A percentile compares a stretch with the other conserved stretches of the same genome.
Evolutionary conservation across 2,888 invertebrate genomes (phyloP).

Genomic region (Stramonita haemastoma): DNA sequence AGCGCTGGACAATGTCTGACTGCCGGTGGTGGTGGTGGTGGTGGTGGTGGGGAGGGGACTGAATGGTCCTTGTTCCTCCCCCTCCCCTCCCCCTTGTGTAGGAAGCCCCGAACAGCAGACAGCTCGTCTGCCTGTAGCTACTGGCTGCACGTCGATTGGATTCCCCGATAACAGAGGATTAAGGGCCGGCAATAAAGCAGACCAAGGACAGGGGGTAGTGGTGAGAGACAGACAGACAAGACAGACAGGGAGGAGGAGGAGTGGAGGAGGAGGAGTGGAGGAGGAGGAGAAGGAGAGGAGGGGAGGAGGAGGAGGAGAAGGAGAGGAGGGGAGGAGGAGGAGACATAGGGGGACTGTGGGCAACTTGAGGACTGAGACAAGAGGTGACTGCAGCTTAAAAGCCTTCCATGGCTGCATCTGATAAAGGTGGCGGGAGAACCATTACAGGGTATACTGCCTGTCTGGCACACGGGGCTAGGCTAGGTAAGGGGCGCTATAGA

Average conservation of each 20-base stretch:
- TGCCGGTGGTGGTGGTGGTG: no score
- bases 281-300: no score
- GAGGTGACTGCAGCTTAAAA: not conserved
- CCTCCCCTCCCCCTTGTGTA: no score
- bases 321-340: not conserved
- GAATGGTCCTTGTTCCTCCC: no score
- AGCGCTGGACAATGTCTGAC: no score
- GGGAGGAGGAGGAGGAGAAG: not conserved
- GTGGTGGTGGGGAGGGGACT: no score
- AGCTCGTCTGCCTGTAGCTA: not conserved
- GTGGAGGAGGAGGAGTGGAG: no score
- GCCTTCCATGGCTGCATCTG: conserved; percentile 33
- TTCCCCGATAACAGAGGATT: conserved; percentile 12
- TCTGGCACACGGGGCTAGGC: conserved; percentile 6
- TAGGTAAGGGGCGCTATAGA: no score
- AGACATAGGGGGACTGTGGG: not conserved
- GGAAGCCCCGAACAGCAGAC: not conserved
- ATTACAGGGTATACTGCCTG: not conserved
- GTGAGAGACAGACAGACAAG: not conserved
- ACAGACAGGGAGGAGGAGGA: not conserved
- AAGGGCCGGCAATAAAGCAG: conserved; percentile 12
- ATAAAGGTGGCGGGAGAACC: not conserved
- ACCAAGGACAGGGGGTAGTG: not conserved
- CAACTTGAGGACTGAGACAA: not conserved
- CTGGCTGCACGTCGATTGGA: not conserved